Percentiles rank a stretch among this genome's conserved stretches.
Evolutionary conservation across 2,888 invertebrate species (phyloP).

Genomic region (Drosophila recens): DNA sequence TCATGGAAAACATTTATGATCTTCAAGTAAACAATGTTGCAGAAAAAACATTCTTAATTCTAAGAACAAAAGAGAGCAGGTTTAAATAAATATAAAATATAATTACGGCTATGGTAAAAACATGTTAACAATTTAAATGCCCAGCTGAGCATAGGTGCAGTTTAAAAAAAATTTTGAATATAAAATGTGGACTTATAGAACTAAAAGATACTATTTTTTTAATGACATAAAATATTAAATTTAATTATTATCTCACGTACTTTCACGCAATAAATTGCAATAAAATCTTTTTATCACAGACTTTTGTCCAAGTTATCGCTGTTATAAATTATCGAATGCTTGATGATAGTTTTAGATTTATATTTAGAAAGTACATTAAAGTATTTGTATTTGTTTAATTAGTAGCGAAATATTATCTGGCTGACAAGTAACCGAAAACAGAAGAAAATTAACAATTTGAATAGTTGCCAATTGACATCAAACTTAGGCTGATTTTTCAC

Average conservation of each 20-base stretch:
- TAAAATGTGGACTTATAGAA: neutral
- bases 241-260: neutral
- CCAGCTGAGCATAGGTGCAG: neutral
- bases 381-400: constrained; percentile 9
- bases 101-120: neutral
- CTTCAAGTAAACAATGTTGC: constrained; percentile 5
- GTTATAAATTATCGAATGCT: too few species aligned
- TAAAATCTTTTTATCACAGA: neutral
- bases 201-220: neutral
- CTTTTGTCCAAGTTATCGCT: neutral
- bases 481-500: constrained; percentile 32
- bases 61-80: neutral
- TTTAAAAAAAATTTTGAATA: neutral
- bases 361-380: constrained; percentile 17
- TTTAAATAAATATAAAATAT: constrained; percentile 3
- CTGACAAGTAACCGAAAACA: constrained; percentile 32
- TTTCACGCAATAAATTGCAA: too few species aligned
- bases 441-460: constrained; percentile 48
- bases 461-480: constrained; percentile 39
- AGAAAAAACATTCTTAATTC: neutral
- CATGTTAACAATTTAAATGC: neutral
- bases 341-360: neutral
- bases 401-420: constrained; percentile 19
- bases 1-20: neutral
- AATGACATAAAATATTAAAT: neutral